Percentiles rank a stretch among this genome's conserved stretches.
phyloP scores from a whole-genome alignment of 2,797 vertebrate species.

The Sitta carolinensis region DNA sequence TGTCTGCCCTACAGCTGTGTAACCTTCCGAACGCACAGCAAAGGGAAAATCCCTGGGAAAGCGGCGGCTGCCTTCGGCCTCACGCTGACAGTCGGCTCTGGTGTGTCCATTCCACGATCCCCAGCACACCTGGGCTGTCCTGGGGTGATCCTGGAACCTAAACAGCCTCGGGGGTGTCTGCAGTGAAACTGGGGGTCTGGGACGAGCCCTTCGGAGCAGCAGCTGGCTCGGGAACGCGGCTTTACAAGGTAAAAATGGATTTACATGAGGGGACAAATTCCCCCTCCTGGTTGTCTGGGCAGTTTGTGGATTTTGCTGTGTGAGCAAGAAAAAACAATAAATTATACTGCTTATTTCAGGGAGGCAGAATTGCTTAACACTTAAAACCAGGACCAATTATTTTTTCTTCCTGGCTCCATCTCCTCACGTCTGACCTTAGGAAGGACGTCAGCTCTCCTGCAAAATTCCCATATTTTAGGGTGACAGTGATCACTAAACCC shows the following conservation, averaged over 20 bases:
- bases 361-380: neutral
- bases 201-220: neutral
- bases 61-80: neutral
- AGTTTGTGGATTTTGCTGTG: neutral
- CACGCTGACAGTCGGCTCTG: neutral
- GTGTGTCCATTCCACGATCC: neutral
- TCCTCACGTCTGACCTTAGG: neutral
- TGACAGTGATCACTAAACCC: neutral
- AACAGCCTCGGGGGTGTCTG: neutral
- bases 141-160: neutral
- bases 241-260: neutral
- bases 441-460: neutral
- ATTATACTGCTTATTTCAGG: neutral
- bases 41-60: conserved; percentile 54
- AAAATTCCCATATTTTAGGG: neutral
- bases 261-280: neutral
- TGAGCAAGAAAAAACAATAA: neutral
- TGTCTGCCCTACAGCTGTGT: conserved; percentile 37
- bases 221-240: neutral
- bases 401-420: neutral
- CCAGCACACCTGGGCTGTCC: neutral
- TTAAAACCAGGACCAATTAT: neutral
- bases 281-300: neutral
- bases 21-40: conserved; percentile 38
- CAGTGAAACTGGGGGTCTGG: neutral